phyloP scores from a whole-genome alignment of 30 jellyfish, hydroid and myxozoan genomes.

The Phacellophora camtschatica region DNA sequence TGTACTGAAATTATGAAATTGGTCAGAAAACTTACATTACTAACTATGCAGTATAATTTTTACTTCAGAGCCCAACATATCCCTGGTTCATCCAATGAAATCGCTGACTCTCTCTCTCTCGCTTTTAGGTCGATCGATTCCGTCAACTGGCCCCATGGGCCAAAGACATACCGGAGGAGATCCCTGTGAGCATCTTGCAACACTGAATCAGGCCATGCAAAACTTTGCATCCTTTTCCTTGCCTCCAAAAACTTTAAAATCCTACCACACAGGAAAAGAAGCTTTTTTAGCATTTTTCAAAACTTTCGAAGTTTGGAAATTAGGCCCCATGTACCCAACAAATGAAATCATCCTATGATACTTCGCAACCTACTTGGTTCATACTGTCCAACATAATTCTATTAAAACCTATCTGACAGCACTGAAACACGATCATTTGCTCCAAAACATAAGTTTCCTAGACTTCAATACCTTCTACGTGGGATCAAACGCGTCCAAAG shows the following conservation, averaged over 20 bases:
- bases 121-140: not conserved
- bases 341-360: not conserved
- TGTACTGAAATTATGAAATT: not conserved
- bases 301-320: not conserved
- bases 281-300: not conserved
- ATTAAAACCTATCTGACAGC: not conserved
- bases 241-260: not conserved
- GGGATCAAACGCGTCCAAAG: not conserved
- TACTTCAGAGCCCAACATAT: constrained; percentile 3
- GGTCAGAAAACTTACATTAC: not conserved
- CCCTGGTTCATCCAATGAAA: constrained; percentile 13
- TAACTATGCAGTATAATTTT: not conserved
- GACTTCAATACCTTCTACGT: not conserved
- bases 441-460: not conserved
- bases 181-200: not conserved
- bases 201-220: not conserved
- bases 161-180: not conserved
- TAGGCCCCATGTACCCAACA: not conserved
- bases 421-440: not conserved
- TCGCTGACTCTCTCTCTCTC: constrained; percentile 44
- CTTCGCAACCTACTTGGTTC: not conserved
- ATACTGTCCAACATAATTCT: not conserved
- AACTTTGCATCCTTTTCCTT: not conserved
- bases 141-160: not conserved
- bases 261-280: not conserved